A percentile compares a stretch with the other conserved stretches of the same genome.
Evolutionary conservation across 2,888 invertebrate genomes (phyloP).

Genomic region (Cheilosia vernalis): DNA sequence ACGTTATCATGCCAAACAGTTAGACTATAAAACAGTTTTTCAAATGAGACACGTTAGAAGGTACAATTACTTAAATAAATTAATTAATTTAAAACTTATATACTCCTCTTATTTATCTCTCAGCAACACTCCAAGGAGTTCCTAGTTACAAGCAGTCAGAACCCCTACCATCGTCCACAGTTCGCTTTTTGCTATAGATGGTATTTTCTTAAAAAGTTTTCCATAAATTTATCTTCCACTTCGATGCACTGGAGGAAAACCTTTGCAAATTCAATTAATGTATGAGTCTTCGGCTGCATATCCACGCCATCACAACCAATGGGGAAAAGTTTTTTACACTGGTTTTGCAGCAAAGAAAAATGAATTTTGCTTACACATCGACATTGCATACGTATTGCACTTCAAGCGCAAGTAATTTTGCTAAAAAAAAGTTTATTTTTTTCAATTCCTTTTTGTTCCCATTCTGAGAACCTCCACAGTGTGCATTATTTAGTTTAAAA

Average conservation of each 20-base stretch:
- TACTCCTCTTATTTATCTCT: too few relatives aligned
- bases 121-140: too few relatives aligned
- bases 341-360: not conserved
- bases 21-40: too few relatives aligned
- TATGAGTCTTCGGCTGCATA: conserved; percentile 1
- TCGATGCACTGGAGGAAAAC: conserved; percentile 9
- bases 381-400: not conserved
- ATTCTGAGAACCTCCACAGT: not conserved
- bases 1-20: too few relatives aligned
- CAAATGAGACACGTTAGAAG: too few relatives aligned
- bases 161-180: too few relatives aligned
- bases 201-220: conserved; percentile 18
- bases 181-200: not conserved
- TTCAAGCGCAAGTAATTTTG: not conserved
- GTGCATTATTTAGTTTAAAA: not conserved
- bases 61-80: too few relatives aligned
- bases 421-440: not conserved
- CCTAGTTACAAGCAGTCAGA: too few relatives aligned
- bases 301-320: not conserved
- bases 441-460: not conserved
- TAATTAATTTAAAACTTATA: too few relatives aligned
- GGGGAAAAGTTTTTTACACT: conserved; percentile 4
- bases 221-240: conserved; percentile 30
- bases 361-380: conserved; percentile 1
- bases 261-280: conserved; percentile 57